These are phyloP conservation scores for Epinotia bilunana DNA, from an alignment of 2,888 invertebrate genomes.

Conservation along the genomic window DNA sequence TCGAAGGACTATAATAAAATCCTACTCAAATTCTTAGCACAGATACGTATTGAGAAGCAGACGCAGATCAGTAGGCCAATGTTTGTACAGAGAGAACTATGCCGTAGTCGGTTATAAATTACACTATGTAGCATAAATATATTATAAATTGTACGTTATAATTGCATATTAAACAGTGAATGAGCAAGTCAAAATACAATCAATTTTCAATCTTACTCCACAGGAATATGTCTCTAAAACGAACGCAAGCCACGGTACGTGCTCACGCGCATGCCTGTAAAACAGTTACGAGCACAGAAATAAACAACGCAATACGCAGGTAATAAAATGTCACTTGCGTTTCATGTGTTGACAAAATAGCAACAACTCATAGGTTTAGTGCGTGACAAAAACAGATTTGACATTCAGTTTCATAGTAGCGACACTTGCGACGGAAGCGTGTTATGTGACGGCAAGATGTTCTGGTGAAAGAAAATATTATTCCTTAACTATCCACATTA, in stretches of 20 bases:
- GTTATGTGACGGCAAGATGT: background rate
- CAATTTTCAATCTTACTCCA: background rate
- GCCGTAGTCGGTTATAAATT: no score
- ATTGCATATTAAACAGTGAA: background rate
- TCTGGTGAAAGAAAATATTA: no score
- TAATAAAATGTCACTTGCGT: slow-evolving; percentile 25
- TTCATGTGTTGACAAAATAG: slow-evolving; percentile 3
- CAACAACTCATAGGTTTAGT: background rate
- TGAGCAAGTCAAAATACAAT: background rate
- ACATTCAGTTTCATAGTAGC: background rate
- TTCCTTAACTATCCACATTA: no score
- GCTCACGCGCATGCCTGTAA: slow-evolving; percentile 16
- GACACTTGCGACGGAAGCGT: background rate
- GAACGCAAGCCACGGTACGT: background rate
- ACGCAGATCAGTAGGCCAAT: no score
- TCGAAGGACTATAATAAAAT: no score
- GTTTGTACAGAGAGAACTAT: no score
- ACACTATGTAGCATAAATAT: no score
- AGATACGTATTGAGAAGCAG: no score
- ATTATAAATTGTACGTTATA: background rate
- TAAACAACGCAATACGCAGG: slow-evolving; percentile 28
- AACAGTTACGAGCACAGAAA: slow-evolving; percentile 25
- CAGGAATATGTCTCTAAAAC: background rate
- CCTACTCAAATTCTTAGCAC: no score
- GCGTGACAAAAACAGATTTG: slow-evolving; percentile 5